Percentiles rank a stretch among this genome's conserved stretches.
Evolutionary conservation across 2,797 vertebrate species (phyloP).

Genomic region (Coluber constrictor): DNA sequence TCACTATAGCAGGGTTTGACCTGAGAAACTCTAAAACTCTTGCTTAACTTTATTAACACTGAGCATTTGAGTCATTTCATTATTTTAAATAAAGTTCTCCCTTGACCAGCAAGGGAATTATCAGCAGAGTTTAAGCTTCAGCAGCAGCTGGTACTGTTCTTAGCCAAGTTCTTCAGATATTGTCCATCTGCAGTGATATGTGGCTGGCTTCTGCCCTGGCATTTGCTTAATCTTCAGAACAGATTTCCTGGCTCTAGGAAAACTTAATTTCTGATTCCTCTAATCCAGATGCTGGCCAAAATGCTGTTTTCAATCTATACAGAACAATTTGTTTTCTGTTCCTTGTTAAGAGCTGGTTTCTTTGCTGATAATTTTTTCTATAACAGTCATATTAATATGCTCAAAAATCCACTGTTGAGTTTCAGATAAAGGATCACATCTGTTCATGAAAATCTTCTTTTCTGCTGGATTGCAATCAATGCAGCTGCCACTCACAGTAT

Average conservation of each 20-base stretch:
- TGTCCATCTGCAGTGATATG: constrained; percentile 66
- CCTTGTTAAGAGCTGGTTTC: constrained; percentile 74
- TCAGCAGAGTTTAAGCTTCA: constrained; percentile 66
- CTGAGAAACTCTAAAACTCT: constrained; percentile 77
- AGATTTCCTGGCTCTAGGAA: constrained; percentile 72
- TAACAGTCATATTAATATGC: constrained; percentile 82
- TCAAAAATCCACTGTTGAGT: constrained; percentile 90
- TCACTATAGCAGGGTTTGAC: constrained; percentile 77
- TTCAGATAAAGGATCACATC: constrained; percentile 83
- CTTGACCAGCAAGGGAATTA: constrained; percentile 83
- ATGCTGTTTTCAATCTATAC: constrained; percentile 60
- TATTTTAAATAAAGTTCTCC: constrained; percentile 70
- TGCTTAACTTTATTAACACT: constrained; percentile 71
- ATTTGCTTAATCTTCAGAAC: constrained; percentile 70
- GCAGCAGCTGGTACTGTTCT: constrained; percentile 71
- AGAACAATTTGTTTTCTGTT: constrained; percentile 38
- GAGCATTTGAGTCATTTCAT: constrained; percentile 68
- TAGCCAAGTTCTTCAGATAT: constrained; percentile 70
- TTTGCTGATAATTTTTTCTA: constrained; percentile 81
- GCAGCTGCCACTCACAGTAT: constrained; percentile 85
- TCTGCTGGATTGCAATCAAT: constrained; percentile 84
- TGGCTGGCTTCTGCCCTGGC: constrained; percentile 60
- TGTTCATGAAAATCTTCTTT: constrained; percentile 90
- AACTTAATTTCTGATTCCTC: constrained; percentile 74
- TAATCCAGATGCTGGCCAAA: constrained; percentile 67